phyloP scores from a whole-genome alignment of 2,113 vertebrate species.

The Heteronetta atricapilla region DNA sequence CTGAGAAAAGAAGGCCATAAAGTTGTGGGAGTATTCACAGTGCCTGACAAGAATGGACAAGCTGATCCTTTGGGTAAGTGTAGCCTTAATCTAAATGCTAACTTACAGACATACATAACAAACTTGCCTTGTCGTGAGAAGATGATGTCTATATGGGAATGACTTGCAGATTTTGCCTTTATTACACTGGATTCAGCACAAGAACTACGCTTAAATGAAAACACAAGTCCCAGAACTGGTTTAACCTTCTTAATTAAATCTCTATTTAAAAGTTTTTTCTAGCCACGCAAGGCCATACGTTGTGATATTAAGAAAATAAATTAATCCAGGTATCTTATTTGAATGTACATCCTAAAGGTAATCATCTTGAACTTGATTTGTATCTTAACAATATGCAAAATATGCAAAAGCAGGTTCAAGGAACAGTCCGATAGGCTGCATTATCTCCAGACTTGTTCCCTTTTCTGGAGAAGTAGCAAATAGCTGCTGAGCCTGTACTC shows the following conservation, averaged over 20 bases:
- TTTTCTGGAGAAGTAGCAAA: not conserved
- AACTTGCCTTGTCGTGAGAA: not conserved
- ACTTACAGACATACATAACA: not conserved
- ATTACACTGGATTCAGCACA: not conserved
- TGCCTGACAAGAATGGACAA: constrained; percentile 96
- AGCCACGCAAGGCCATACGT: not conserved
- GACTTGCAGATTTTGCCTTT: not conserved
- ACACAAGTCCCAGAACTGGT: not conserved
- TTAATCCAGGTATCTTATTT: not conserved
- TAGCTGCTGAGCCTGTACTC: not conserved
- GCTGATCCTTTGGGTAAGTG: constrained; percentile 95
- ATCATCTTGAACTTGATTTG: not conserved
- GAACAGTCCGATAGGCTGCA: not conserved
- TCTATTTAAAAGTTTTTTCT: not conserved
- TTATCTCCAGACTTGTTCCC: not conserved
- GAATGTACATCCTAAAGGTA: not conserved
- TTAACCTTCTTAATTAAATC: not conserved
- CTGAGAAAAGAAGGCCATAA: constrained; percentile 92
- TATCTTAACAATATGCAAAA: not conserved
- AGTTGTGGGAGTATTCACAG: constrained; percentile 95
- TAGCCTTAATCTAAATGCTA: not conserved
- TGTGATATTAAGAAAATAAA: not conserved
- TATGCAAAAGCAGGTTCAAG: not conserved
- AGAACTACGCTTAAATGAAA: not conserved
- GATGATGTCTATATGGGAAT: not conserved